Base-by-base conservation (phyloP, 2,888 invertebrate genomes). In the Euplagia quadripunctaria region DNA sequence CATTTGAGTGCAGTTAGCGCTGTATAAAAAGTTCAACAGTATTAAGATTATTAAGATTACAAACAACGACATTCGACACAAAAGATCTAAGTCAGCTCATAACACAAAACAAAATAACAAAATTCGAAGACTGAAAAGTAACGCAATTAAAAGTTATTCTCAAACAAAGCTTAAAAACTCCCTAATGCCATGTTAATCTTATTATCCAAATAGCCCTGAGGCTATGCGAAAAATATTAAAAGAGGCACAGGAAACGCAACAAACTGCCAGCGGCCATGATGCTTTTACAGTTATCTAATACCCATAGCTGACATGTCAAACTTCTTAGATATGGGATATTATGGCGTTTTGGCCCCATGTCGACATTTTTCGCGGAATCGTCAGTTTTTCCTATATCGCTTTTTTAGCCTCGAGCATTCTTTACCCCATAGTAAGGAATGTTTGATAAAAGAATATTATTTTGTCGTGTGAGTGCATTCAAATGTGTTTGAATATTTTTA, bases 251-350 rank as follows among this genome's bases (percentile, higher is more conserved):
- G 70, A 79, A 85, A 85, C 14, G 78, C 79, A 79, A 79, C 80
- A 76, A 79, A 83, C 73, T 66, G 85, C 85, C 86, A 71, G 51
- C 55, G 81, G 86, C 74, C 58, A 58, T 82, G 87, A 69, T 65
- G 68, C 90, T 91, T 92, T 87, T 82, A 88, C 88, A 90, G 90
- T 90, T 94, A 94, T 95, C 93, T 93, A 91, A 93, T 93, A 91
- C 94, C 89, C 93, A 92, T 94, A 94, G 92, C 90, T 92, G 90
- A 91, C 92, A 93, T 91, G 94, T 94, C 94, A 94, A 95, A 95
- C 89, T 94, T 94, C 86, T 85, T 84, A 88, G 92, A 94, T 92
- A 93, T 80, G 88, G 87, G 78, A 83, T 84, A 88, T 90, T 92
- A 92, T 90, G 88, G 88, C 80, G 78, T 82, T 83, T 49, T 49